Base-by-base conservation (phyloP, 2,888 invertebrate genomes). In the Syrphus vitripennis region DNA sequence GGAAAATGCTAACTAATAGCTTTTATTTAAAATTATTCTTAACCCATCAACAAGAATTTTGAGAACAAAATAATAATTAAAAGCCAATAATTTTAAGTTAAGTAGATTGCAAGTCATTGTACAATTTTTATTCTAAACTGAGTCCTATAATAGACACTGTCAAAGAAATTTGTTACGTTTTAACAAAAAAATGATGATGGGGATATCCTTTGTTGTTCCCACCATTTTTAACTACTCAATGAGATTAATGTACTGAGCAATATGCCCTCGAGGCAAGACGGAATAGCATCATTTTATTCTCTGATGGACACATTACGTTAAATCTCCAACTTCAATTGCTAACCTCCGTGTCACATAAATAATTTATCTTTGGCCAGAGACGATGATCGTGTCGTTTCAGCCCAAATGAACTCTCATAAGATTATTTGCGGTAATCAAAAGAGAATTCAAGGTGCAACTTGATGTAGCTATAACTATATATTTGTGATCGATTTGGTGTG, bases 291-390 rank as follows among this genome's bases (percentile, higher is more conserved):
- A 19, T 50, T 53, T 10, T 4, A 37, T 19, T 10, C 29, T 57
- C 48, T 42, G 1, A 31, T 40, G 19, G 19, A 4, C 9, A 16
- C 45, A 45, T 19, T 19, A 10, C 1, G 55, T 31, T 48, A 75
- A 70, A 75, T 67, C 45, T 76, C 29, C 42, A 29, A 48, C n/a
- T n/a, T n/a, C n/a, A n/a, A n/a, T n/a, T n/a, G n/a, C n/a, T 80
- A 84, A 84, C 71, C 59, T 76, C 80, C 83, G 75, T 84, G 83
- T 76, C 83, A 80, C 80, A 80, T 80, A 80, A 84, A 80, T 80
- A 80, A 84, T 65, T 70, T 75, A 16, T 65, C 42, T 6, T 40
- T 21, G 24, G 5, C n/a, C 10, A 78, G 12, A 59, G 80, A 71
- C 76, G 65, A 55, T 50, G 70, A 14, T 40, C 14, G 14, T 19